These are phyloP conservation scores for Crematogaster levior DNA, from an alignment of 2,888 invertebrate genomes.

Conservation along the genomic window DNA sequence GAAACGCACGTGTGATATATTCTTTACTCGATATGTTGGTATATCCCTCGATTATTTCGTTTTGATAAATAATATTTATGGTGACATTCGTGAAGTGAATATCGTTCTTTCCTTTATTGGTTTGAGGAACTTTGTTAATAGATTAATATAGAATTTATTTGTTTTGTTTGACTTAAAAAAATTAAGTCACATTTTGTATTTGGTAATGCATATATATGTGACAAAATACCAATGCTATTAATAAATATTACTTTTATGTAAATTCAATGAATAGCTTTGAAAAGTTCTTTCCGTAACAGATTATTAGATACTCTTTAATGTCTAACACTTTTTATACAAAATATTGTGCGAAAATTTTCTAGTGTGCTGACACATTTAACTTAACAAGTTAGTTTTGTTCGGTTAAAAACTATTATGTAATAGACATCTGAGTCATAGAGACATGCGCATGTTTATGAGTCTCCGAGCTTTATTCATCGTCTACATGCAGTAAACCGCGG, in stretches of 20 bases:
- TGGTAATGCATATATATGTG: not conserved
- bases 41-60: not conserved
- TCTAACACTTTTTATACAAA: not conserved
- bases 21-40: constrained; percentile 31
- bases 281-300: not conserved
- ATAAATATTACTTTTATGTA: constrained; percentile 3
- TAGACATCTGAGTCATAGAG: constrained; percentile 22
- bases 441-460: constrained; percentile 1
- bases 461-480: constrained; percentile 14
- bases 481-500: not conserved
- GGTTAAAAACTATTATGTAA: not conserved
- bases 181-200: not conserved
- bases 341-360: not conserved
- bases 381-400: not conserved
- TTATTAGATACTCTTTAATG: not conserved
- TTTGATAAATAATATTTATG: constrained; percentile 15
- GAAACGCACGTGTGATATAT: constrained; percentile 1
- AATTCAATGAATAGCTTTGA: not conserved
- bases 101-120: not conserved
- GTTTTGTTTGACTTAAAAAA: not conserved
- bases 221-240: constrained; percentile 9
- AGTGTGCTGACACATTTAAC: not conserved
- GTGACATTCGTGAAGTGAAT: not conserved
- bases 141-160: not conserved
- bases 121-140: not conserved